These are phyloP conservation scores for Menidia beryllina DNA, from an alignment of 2,113 vertebrate species.

Conservation along the genomic window DNA sequence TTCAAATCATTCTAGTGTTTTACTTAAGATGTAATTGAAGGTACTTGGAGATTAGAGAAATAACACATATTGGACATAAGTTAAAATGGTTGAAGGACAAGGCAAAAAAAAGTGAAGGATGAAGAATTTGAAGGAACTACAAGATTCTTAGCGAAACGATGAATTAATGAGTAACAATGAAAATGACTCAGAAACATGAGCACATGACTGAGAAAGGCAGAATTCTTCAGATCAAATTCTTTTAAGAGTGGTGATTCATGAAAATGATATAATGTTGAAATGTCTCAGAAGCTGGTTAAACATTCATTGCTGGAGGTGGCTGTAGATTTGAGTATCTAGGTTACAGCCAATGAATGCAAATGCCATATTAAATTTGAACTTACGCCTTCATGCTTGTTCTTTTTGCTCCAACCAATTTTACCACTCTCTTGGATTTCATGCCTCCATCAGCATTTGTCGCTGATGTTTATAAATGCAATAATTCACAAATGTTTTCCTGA, in stretches of 20 bases:
- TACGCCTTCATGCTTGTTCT: conserved; percentile 17
- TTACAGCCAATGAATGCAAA: conserved; percentile 62
- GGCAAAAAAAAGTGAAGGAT: conserved; percentile 3
- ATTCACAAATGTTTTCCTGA: neutral
- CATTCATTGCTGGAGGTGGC: conserved; percentile 46
- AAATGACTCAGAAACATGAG: conserved; percentile 51
- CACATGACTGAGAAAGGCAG: conserved; percentile 30
- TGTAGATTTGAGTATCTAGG: conserved; percentile 56
- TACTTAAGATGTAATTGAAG: too few relatives aligned
- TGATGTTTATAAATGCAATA: conserved; percentile 4
- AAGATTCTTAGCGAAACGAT: conserved; percentile 24
- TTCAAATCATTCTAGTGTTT: too few relatives aligned
- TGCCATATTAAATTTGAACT: conserved; percentile 46
- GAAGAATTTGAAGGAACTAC: conserved; percentile 25
- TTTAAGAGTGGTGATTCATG: conserved; percentile 53
- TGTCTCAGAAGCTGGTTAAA: conserved; percentile 58
- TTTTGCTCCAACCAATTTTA: conserved; percentile 31
- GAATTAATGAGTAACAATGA: conserved; percentile 26
- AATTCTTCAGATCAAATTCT: conserved; percentile 48
- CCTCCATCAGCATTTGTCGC: conserved; percentile 28
- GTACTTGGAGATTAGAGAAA: too few relatives aligned
- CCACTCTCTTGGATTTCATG: conserved; percentile 47
- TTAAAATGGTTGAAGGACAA: too few relatives aligned
- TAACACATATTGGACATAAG: too few relatives aligned
- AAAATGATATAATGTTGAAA: conserved; percentile 62